These are phyloP conservation scores for Caprella mutica DNA, from an alignment of 2,888 invertebrate genomes.

Conservation along the genomic window DNA sequence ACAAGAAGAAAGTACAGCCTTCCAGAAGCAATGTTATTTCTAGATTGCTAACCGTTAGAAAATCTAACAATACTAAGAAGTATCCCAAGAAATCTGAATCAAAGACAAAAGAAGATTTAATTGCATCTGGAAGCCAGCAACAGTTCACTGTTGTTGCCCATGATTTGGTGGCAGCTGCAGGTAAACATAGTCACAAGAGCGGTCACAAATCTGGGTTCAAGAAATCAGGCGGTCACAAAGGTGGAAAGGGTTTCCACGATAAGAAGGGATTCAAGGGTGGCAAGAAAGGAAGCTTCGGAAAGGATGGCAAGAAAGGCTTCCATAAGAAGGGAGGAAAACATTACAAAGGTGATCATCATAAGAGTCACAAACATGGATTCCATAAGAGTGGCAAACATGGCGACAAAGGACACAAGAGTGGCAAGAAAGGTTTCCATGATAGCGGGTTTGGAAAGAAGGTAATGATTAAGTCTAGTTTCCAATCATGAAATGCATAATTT, in stretches of 20 bases:
- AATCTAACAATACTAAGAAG: too few relatives aligned
- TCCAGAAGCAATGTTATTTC: too few relatives aligned
- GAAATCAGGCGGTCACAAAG: conserved; percentile 2
- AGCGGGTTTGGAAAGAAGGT: conserved; percentile 62
- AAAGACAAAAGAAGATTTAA: conserved; percentile 12
- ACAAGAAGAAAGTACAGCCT: too few relatives aligned
- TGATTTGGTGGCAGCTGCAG: conserved; percentile 18
- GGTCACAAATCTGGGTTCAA: conserved; percentile 8
- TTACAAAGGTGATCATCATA: conserved; percentile 23
- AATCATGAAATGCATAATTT: too few relatives aligned
- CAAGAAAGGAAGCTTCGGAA: conserved; percentile 14
- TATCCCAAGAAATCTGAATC: too few relatives aligned
- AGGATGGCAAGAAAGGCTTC: conserved; percentile 9
- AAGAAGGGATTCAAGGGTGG: conserved; percentile 9
- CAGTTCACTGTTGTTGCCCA: conserved; percentile 10
- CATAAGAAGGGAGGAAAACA: conserved; percentile 14
- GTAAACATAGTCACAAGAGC: background rate
- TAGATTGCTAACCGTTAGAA: too few relatives aligned
- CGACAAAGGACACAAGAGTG: conserved; percentile 32
- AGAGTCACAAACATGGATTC: conserved; percentile 17
- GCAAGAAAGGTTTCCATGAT: conserved; percentile 57
- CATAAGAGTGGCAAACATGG: conserved; percentile 28
- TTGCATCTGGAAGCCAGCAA: conserved; percentile 16
- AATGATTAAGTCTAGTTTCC: background rate
- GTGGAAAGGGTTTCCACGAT: conserved; percentile 6